Evolutionary conservation across 1,140 invertebrate genomes (phyloP), one percentile per base, ranked within the genome.

Genomic region (Centruroides vittatus): DNA sequence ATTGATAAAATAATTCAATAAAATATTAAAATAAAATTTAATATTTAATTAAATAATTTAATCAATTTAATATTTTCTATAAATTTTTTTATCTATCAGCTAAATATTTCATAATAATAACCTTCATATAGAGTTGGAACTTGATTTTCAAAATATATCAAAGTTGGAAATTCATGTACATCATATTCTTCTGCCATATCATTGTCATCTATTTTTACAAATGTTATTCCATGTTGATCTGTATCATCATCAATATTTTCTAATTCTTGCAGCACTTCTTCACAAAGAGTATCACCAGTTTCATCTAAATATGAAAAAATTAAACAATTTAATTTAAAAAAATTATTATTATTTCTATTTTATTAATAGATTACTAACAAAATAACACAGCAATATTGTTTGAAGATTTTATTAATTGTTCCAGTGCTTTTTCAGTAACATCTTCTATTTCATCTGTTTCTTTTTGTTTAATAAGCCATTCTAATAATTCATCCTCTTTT

Each of bases 371-470:
- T 10, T 64, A 82, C 88, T 81, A 82, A 94, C 91, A 93, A 75
- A 94, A 94, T 56, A 95, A 75, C 67, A 94, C 91, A 65, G 91
- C 90, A 57, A 94, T 78, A 63, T 87, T 89, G 74, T 90, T 89
- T 58, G 86, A 84, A 72, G 92, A 88, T 69, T 87, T 86, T 60
- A 94, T 85, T 56, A 94, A 79, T 71, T 84, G 84, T 70, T 93
- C 89, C 57, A 94, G 78, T 86, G 93, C 93, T 78, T 93, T 89
- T 73, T 92, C 88, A 47, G 89, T 92, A 46, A 95, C 86, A 76
- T 94, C 90, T 78, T 95, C 91, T 68, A 95, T 94, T 80, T 94
- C 89, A 75, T 94, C 91, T 66, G 87, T 86, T 73, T 91, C 86
- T 61, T 70, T 66, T 35, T 71, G 67, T 36, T 67, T 62, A 36